These are phyloP conservation scores for Cyrtonyx montezumae DNA, from an alignment of 2,113 vertebrate genomes.

Conservation along the genomic window DNA sequence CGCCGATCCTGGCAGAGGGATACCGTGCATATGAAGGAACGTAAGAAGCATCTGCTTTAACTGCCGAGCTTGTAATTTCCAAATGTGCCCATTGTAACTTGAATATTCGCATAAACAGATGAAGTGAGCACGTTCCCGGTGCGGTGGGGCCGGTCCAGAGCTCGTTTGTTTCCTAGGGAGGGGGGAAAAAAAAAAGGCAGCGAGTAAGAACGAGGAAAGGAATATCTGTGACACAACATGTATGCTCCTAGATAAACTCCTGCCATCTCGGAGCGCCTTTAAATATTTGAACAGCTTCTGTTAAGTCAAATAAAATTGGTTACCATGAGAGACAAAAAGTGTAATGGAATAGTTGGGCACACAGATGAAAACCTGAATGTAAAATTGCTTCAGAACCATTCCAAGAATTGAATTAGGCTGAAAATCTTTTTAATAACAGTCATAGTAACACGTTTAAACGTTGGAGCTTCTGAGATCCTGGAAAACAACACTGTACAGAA, in stretches of 20 bases:
- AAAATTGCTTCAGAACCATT: slow-evolving; percentile 25
- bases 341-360: slow-evolving; percentile 50
- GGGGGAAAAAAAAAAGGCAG: neutral
- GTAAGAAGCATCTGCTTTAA: slow-evolving; percentile 61
- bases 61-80: slow-evolving; percentile 26
- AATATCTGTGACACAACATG: slow-evolving; percentile 67
- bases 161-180: slow-evolving; percentile 27
- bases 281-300: slow-evolving; percentile 71
- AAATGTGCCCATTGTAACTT: slow-evolving; percentile 64
- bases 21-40: slow-evolving; percentile 52
- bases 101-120: slow-evolving; percentile 44
- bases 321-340: slow-evolving; percentile 75
- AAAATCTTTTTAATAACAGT: slow-evolving; percentile 16
- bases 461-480: slow-evolving; percentile 21
- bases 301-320: slow-evolving; percentile 68
- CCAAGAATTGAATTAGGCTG: neutral
- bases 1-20: slow-evolving; percentile 40
- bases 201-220: slow-evolving; percentile 43
- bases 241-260: slow-evolving; percentile 70
- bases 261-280: slow-evolving; percentile 70
- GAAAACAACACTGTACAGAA: slow-evolving; percentile 5
- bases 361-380: slow-evolving; percentile 1
- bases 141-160: neutral
- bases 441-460: slow-evolving; percentile 1
- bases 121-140: slow-evolving; percentile 29